These are phyloP conservation scores for Mantis religiosa DNA, from an alignment of 2,888 invertebrate species.

Conservation along the genomic window DNA sequence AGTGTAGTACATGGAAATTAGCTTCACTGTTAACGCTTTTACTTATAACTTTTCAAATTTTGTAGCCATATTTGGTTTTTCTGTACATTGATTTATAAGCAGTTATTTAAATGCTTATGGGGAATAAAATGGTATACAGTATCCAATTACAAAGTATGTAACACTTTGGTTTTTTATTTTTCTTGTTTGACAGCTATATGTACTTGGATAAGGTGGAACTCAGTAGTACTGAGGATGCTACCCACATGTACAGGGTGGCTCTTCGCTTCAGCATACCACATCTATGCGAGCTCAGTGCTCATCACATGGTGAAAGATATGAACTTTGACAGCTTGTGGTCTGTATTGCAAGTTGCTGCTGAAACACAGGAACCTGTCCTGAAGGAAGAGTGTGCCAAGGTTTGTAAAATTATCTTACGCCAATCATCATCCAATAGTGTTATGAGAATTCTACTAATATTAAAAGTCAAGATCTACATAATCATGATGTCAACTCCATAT, in stretches of 20 bases:
- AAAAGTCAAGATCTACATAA: too few relatives aligned
- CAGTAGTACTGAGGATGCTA: constrained; percentile 9
- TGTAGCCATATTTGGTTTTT: too few relatives aligned
- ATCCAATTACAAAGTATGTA: background rate
- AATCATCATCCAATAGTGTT: too few relatives aligned
- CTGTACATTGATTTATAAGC: too few relatives aligned
- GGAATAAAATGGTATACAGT: too few relatives aligned
- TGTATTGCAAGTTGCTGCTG: background rate
- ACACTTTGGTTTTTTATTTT: background rate
- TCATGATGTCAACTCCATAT: too few relatives aligned
- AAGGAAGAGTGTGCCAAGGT: constrained; percentile 17
- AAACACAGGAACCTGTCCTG: constrained; percentile 12
- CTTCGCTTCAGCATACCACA: constrained; percentile 5
- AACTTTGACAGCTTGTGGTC: constrained; percentile 11
- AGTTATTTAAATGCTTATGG: too few relatives aligned
- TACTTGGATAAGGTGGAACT: constrained; percentile 4
- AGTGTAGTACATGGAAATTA: too few relatives aligned
- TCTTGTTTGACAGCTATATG: constrained; percentile 8
- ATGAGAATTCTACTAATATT: too few relatives aligned
- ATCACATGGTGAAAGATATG: background rate
- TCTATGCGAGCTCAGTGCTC: constrained; percentile 2
- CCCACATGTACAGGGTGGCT: constrained; percentile 1
- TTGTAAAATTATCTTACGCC: background rate
- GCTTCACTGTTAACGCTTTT: too few relatives aligned
- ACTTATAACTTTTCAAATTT: too few relatives aligned